phyloP scores from a whole-genome alignment of 2,888 invertebrate species.

The Protodeltote pygarga region DNA sequence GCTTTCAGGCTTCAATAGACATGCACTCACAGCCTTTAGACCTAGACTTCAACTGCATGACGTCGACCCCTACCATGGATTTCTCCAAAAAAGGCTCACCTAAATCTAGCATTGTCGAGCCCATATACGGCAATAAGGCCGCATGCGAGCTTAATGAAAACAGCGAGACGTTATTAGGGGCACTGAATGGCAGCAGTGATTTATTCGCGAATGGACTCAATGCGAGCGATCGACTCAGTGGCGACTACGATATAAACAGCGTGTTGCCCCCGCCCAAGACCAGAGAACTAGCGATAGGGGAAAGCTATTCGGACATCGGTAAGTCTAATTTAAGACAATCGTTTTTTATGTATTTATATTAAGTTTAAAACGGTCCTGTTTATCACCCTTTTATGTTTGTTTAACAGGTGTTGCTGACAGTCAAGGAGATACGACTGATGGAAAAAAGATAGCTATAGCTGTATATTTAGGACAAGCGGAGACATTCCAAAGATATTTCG shows the following conservation, averaged over 20 bases:
- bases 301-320: conserved; percentile 86
- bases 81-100: conserved; percentile 80
- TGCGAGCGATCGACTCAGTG: conserved; percentile 74
- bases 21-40: conserved; percentile 81
- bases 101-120: conserved; percentile 76
- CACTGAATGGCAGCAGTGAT: conserved; percentile 77
- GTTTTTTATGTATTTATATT: conserved; percentile 21
- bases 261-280: conserved; percentile 83
- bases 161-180: conserved; percentile 72
- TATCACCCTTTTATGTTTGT: conserved; percentile 33
- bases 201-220: conserved; percentile 79
- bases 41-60: conserved; percentile 82
- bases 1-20: conserved; percentile 72
- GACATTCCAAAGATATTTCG: conserved; percentile 90
- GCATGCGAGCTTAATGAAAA: conserved; percentile 79
- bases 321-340: conserved; percentile 46
- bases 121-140: conserved; percentile 83
- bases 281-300: conserved; percentile 83
- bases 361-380: conserved; percentile 23
- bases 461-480: conserved; percentile 95
- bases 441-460: conserved; percentile 95
- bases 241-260: conserved; percentile 82
- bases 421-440: conserved; percentile 91
- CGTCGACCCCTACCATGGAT: conserved; percentile 80
- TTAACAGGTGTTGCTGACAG: conserved; percentile 85